Percentiles rank a stretch among this genome's conserved stretches.
These are phyloP conservation scores for Silurus lanzhouensis DNA, from an alignment of 2,797 vertebrate genomes.

Conservation along the genomic window DNA sequence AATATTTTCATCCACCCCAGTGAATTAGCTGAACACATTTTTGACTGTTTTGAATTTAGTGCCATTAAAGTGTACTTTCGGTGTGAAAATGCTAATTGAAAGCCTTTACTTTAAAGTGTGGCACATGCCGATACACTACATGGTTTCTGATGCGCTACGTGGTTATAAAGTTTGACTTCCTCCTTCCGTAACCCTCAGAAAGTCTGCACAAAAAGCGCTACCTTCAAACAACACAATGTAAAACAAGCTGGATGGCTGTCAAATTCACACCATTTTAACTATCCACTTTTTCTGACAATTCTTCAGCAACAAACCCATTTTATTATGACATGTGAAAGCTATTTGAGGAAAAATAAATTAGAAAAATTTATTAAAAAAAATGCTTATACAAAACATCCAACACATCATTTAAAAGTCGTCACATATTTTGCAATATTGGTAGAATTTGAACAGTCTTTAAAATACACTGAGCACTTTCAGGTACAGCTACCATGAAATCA, in stretches of 20 bases:
- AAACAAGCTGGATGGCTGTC: not conserved
- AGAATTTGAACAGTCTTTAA: constrained; percentile 20
- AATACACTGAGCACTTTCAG: not conserved
- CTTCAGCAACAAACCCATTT: constrained; percentile 29
- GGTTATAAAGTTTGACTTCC: not conserved
- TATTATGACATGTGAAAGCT: constrained; percentile 12
- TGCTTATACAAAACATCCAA: constrained; percentile 24
- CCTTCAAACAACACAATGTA: not conserved
- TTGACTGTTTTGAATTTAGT: not conserved
- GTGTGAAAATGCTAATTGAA: not conserved
- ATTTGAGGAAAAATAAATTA: constrained; percentile 69
- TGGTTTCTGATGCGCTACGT: constrained; percentile 34
- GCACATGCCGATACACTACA: constrained; percentile 36
- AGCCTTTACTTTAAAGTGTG: not conserved
- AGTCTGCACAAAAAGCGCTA: not conserved
- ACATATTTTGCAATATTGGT: constrained; percentile 26
- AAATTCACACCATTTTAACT: constrained; percentile 10
- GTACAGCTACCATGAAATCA: constrained; percentile 50
- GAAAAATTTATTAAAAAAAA: constrained; percentile 58
- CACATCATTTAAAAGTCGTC: constrained; percentile 32
- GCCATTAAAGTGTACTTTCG: not conserved
- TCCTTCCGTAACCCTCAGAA: constrained; percentile 10
- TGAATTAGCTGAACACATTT: not conserved
- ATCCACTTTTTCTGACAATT: constrained; percentile 21
- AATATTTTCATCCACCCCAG: not conserved